Base-by-base conservation (phyloP, 2,797 vertebrate genomes). In the Anas georgica region DNA sequence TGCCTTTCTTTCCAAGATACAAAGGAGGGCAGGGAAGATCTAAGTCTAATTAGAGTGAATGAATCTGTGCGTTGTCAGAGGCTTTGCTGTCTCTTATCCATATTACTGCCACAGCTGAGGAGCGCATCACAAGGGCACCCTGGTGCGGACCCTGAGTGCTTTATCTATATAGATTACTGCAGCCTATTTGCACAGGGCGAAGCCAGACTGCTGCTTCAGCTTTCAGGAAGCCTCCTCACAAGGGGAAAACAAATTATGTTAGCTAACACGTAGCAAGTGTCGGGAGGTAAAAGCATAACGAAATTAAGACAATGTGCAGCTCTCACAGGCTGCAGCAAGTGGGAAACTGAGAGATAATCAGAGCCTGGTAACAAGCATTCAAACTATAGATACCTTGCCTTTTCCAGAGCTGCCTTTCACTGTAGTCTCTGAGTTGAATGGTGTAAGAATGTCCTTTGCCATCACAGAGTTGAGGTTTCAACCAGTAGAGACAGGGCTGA, bases 71-170 rank as follows among this genome's bases (percentile, higher is more conserved):
- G 62, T 60, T 21, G 28, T 81, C 85, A 82, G 91, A 91, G 85
- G 91, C 96, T 96, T 96, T 96, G 74, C 90, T 86, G 39, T 74
- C 87, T 74, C 89, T 89, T 77, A 85, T n/a, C 95, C 89, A 70
- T 55, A 59, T 92, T 58, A 66, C 82, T 77, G 89, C 75, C 0
- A 1, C 91, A 83, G 87, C 75, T 77, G 79, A 85, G 72, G 84
- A 78, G 85, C n/a, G 10, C 86, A 58, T 82, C 79, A 63, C 85
- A 94, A 91, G 93, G 94, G 55, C 85, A 66, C 69, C 89, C 85
- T 90, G 92, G n/a, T 77, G 87, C 2, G 1, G 73, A 83, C 73
- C 94, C 85, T 0, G 1, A 9, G 72, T 80, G 83, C 86, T 91
- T 76, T 93, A 67, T 80, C 89, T 75, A 5, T 33, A 12, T 48